phyloP scores from a whole-genome alignment of 1,140 invertebrate species.

The Bombus vancouverensis region DNA sequence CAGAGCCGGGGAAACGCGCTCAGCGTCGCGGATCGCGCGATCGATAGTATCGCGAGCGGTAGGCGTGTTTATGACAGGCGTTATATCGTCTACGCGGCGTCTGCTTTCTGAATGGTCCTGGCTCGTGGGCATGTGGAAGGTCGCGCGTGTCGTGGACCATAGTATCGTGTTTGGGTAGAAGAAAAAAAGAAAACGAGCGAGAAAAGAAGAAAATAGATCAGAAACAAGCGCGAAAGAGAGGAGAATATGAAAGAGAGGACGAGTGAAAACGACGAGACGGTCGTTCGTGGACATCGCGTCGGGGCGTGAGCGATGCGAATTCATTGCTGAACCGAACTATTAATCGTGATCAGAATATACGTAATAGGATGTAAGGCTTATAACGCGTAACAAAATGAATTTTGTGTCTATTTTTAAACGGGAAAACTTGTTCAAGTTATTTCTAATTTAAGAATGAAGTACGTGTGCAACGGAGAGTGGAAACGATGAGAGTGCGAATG shows the following conservation, averaged over 20 bases:
- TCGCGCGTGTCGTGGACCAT: not conserved
- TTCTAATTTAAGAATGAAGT: constrained; percentile 47
- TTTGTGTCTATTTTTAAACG: constrained; percentile 82
- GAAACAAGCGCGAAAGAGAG: not conserved
- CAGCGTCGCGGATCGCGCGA: constrained; percentile 13
- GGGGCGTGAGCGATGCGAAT: constrained; percentile 36
- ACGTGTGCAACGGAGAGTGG: not conserved
- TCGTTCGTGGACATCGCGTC: not conserved
- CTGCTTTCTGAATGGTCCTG: constrained; percentile 38
- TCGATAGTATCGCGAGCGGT: constrained; percentile 53
- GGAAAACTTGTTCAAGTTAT: constrained; percentile 42
- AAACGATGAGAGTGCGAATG: constrained; percentile 32
- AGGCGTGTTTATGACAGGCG: constrained; percentile 54
- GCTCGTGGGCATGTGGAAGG: constrained; percentile 4
- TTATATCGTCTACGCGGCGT: constrained; percentile 58
- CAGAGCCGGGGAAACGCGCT: no score
- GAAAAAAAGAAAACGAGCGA: not conserved
- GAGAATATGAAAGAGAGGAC: not conserved
- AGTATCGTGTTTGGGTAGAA: constrained; percentile 11
- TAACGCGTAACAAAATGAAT: constrained; percentile 76
- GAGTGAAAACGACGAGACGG: not conserved
- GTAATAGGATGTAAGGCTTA: constrained; percentile 80
- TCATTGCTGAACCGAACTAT: constrained; percentile 60
- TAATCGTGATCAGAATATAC: constrained; percentile 82
- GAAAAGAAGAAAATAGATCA: not conserved